Conservation (phyloP, 2,113 vertebrate genomes). For the Haplotaxodon microlepis region DNA sequence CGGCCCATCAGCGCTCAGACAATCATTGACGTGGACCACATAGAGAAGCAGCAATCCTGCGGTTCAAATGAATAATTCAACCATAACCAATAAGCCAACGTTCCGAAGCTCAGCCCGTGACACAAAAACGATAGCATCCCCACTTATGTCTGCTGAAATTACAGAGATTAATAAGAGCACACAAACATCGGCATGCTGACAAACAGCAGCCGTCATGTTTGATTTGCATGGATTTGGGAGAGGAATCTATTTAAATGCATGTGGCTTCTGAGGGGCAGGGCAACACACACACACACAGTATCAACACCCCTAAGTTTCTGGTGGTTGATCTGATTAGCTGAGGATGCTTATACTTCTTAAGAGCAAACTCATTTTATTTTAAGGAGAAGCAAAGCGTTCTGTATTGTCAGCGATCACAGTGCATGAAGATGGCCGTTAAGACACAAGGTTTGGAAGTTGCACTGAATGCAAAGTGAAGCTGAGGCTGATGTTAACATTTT, state of each 20-base stretch:
- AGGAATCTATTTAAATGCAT: constrained; percentile 33
- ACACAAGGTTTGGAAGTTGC: not conserved
- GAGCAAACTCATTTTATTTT: not conserved
- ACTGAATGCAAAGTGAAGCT: not conserved
- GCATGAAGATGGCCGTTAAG: not conserved
- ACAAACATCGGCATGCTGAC: constrained; percentile 8
- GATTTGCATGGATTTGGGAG: constrained; percentile 47
- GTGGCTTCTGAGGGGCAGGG: not conserved
- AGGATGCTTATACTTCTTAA: not conserved
- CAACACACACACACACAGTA: not conserved
- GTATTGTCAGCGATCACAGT: not conserved
- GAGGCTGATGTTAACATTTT: not conserved
- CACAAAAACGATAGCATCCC: constrained; percentile 56
- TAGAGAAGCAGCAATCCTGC: constrained; percentile 36
- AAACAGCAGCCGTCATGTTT: constrained; percentile 50
- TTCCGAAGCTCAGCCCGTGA: constrained; percentile 32
- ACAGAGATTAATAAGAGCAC: constrained; percentile 59
- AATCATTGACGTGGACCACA: constrained; percentile 43
- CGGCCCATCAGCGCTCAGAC: not conserved
- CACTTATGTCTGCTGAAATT: constrained; percentile 53
- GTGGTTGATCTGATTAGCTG: constrained; percentile 9
- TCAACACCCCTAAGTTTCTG: not conserved
- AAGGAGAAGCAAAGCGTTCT: not conserved
- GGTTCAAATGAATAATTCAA: constrained; percentile 64
- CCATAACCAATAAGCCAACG: constrained; percentile 55